Percentiles rank a stretch among this genome's conserved stretches.
Conservation (phyloP, 2,113 vertebrate genomes). For the Anoplopoma fimbria region DNA sequence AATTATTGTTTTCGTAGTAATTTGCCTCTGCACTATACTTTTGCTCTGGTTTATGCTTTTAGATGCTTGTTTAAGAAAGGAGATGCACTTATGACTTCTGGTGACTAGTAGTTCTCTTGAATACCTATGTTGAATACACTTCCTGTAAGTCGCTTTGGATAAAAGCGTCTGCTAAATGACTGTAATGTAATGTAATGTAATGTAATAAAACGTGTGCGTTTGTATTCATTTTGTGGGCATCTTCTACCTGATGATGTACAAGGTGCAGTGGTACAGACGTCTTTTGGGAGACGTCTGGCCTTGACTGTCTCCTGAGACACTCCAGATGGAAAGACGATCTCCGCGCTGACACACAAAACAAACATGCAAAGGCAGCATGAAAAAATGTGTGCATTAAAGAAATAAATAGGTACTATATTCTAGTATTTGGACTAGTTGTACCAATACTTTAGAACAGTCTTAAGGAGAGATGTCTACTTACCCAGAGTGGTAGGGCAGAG, state of each 20-base stretch:
- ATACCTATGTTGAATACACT: no score
- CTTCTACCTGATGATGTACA: conserved; percentile 94
- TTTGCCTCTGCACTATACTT: no score
- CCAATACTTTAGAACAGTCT: background rate
- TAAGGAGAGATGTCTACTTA: conserved; percentile 68
- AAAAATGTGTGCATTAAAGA: background rate
- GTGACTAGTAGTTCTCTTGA: no score
- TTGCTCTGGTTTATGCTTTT: no score
- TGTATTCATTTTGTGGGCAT: background rate
- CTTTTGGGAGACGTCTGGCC: conserved; percentile 91
- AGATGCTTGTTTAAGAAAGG: no score
- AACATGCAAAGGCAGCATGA: background rate
- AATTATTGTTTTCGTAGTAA: no score
- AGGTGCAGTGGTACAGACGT: conserved; percentile 94
- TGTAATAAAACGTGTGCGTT: no score
- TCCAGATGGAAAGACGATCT: conserved; percentile 98
- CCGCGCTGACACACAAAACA: conserved; percentile 85
- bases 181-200: no score
- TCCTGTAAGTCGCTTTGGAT: no score
- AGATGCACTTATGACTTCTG: no score
- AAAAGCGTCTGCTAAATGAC: no score
- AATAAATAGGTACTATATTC: background rate
- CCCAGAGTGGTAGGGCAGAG: conserved; percentile 93
- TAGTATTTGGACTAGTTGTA: background rate
- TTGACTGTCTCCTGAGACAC: conserved; percentile 94